Evolutionary conservation across 1,140 invertebrate genomes (phyloP).

Genomic region (Phocides pigmalion): DNA sequence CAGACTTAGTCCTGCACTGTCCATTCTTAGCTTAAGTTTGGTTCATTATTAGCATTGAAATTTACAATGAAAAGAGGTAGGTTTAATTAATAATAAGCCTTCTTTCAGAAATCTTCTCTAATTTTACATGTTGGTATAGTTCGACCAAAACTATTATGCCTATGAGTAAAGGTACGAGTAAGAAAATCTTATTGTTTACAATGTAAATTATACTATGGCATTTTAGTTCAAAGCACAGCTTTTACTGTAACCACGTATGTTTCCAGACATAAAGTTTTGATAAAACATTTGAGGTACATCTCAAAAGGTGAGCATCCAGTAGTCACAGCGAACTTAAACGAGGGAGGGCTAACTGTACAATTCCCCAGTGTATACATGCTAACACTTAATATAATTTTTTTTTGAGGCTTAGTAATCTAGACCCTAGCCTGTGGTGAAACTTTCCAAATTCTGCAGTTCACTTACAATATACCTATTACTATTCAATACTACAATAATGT

Average conservation of each 20-base stretch:
- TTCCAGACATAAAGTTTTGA: constrained; percentile 70
- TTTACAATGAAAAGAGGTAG: constrained; percentile 84
- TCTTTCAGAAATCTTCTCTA: constrained; percentile 73
- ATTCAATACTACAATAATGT: constrained; percentile 58
- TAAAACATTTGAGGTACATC: constrained; percentile 71
- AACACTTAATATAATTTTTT: constrained; percentile 83
- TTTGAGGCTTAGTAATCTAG: constrained; percentile 73
- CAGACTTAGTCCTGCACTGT: constrained; percentile 53
- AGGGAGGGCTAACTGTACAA: constrained; percentile 84
- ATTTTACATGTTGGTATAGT: constrained; percentile 77
- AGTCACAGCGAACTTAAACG: constrained; percentile 81
- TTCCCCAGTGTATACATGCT: constrained; percentile 81
- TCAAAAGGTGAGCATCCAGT: constrained; percentile 75
- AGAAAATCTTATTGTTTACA: constrained; percentile 44
- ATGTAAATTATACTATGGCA: constrained; percentile 68
- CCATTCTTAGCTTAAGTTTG: constrained; percentile 79
- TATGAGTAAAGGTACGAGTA: constrained; percentile 39
- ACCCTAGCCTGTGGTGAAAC: constrained; percentile 74
- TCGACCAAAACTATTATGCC: constrained; percentile 72
- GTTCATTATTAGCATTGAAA: constrained; percentile 82
- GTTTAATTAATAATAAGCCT: constrained; percentile 76
- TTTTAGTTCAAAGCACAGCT: constrained; percentile 71
- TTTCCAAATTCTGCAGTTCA: constrained; percentile 79
- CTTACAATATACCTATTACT: constrained; percentile 49
- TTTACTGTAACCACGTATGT: constrained; percentile 52